Evolutionary conservation across 2,113 vertebrate species (phyloP), one percentile per base, ranked within the genome.

Genomic region (Psettodes erumei): DNA sequence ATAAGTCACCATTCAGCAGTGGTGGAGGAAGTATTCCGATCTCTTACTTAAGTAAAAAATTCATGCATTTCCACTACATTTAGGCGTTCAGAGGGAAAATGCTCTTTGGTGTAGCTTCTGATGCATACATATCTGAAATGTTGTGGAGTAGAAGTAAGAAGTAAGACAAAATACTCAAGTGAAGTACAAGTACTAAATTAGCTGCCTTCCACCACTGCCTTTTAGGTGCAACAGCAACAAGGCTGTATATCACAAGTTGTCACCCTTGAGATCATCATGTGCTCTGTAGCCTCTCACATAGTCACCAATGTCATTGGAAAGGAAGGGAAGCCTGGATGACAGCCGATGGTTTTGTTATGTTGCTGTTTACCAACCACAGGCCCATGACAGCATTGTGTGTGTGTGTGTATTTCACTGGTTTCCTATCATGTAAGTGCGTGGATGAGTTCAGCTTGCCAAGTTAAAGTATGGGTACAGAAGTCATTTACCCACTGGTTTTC

Each of bases 301-400:
- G 40, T 77, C 64, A 45, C 58, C 40, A 40, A 40, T 60, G 66
- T 78, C 62, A 77, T 33, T 15, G 63, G 25, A 72, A 59, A 71
- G 19, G 25, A 67, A 27, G 48, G 23, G 11, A 68, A 7, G 38
- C 18, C 42, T 7, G 35, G 42, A n/a, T 71, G 77, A 75, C 81
- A 79, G 63, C 85, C 79, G 81, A 83, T 47, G 23, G 71, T 86
- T 86, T 83, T 72, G 69, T 84, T 76, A 59, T 43, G 18, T 61
- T 66, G 38, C 32, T 75, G 62, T 84, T 83, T 75, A 64, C 27
- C 27, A 28, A 81, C 73, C 79, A 33, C 55, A 47, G 45, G 35
- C 59, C 35, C 59, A 1, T 75, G 66, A 70, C 54, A 11, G 47
- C 55, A 10, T 35, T 27, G 63, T 60, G 56, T 38, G 54, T 59